Evolutionary conservation across 2,113 vertebrate genomes (phyloP).

Genomic region (Glaucidium brasilianum): DNA sequence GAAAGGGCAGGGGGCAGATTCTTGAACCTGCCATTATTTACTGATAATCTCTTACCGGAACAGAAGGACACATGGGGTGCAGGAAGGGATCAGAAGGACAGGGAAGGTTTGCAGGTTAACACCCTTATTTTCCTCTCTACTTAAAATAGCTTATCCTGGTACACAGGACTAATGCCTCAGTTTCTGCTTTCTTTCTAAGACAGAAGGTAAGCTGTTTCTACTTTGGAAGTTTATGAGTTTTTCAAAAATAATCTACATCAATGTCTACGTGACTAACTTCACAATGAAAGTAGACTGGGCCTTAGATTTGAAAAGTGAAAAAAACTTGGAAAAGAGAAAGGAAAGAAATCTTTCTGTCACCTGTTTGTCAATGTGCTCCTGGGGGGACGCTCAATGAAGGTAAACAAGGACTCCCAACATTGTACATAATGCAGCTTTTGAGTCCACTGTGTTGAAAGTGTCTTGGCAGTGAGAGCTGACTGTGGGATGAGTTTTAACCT

Average conservation of each 20-base stretch:
- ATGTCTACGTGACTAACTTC: not conserved
- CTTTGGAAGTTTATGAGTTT: not conserved
- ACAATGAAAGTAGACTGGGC: not conserved
- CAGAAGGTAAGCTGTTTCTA: not conserved
- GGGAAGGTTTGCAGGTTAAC: not conserved
- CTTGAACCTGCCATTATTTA: not conserved
- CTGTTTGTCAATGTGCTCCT: not conserved
- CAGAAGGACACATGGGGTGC: too few species aligned
- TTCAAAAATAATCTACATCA: not conserved
- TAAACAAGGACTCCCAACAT: constrained; percentile 46
- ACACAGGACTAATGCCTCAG: not conserved
- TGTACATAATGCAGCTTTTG: not conserved
- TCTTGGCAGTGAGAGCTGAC: not conserved
- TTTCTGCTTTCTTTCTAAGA: not conserved
- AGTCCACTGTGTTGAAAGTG: constrained; percentile 24
- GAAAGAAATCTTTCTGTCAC: not conserved
- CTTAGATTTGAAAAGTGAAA: not conserved
- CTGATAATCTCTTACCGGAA: not conserved
- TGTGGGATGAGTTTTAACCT: not conserved
- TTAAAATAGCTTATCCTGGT: not conserved
- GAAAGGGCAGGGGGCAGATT: not conserved
- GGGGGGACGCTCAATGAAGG: constrained; percentile 14
- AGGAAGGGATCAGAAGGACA: not conserved
- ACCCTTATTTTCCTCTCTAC: not conserved
- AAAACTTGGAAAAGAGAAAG: constrained; percentile 13